Evolutionary conservation across 2,797 vertebrate genomes (phyloP), one percentile per base, ranked within the genome.

Genomic region (Carapus acus): DNA sequence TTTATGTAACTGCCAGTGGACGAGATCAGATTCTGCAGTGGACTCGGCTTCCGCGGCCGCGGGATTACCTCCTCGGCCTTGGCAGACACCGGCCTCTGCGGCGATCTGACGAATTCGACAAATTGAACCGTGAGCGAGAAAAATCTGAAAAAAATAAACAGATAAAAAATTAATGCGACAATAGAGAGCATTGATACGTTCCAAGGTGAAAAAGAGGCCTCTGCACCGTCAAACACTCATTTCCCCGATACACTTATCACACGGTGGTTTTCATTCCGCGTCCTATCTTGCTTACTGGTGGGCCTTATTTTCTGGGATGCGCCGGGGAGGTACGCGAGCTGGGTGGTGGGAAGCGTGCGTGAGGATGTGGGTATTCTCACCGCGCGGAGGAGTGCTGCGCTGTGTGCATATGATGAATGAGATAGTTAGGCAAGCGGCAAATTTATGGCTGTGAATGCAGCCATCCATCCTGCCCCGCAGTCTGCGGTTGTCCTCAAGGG

Each of bases 331-430:
- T 27, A 46, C 53, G 44, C 58, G 16, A 23, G 42, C 18, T 58
- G 61, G 66, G n/a, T n/a, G 9, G 47, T 60, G 64, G 57, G 69
- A 58, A 58, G 27, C 56, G 22, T 46, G 64, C 56, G 29, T 37
- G 33, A 37, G 50, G 49, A 55, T 45, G 68, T 53, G 61, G 43
- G 65, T 50, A 71, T 65, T 43, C 73, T 73, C 54, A 16, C 24
- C 15, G 47, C 45, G 71, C 40, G 23, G 53, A 66, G 67, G 70
- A 71, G 76, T 70, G 64, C 68, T 56, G 61, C 73, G 83, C 74
- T 56, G 61, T 74, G 83, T 76, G 82, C 72, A 84, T 85, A 86
- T 92, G 91, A 93, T 86, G 84, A 92, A 92, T 88, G 81, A 77
- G 85, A 88, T 87, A 74, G 89, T 90, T 88, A 87, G 85, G 82